phyloP scores from a whole-genome alignment of 1,140 invertebrate species.

The Geopemphigus sp. region DNA sequence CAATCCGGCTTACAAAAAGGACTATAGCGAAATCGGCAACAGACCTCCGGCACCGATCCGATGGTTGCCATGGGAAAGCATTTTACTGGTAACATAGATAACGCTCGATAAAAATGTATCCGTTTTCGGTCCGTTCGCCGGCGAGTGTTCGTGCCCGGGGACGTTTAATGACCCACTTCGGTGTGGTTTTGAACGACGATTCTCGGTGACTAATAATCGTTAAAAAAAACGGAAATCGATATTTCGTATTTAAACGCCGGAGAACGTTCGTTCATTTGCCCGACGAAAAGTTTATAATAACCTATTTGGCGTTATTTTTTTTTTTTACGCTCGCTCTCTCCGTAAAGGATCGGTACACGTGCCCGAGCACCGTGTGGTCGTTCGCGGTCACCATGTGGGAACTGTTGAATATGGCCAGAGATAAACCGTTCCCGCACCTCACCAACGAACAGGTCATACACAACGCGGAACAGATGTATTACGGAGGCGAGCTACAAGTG shows the following conservation, averaged over 20 bases:
- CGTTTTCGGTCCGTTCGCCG: too few species aligned
- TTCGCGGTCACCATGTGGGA: slow-evolving; percentile 74
- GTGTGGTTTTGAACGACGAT: too few species aligned
- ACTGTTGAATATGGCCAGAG: slow-evolving; percentile 70
- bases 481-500: slow-evolving; percentile 65
- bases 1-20: slow-evolving; percentile 56
- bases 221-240: too few species aligned
- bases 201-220: too few species aligned
- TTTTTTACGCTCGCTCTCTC: too few species aligned
- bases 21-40: slow-evolving; percentile 58
- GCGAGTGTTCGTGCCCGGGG: too few species aligned
- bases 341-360: slow-evolving; percentile 66
- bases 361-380: slow-evolving; percentile 67
- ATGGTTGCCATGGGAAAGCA: slow-evolving; percentile 82
- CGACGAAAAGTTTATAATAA: too few species aligned
- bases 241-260: too few species aligned
- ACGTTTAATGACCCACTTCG: too few species aligned
- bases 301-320: too few species aligned
- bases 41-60: slow-evolving; percentile 68
- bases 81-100: slow-evolving; percentile 77
- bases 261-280: too few species aligned
- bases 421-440: slow-evolving; percentile 69
- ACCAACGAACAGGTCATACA: slow-evolving; percentile 74
- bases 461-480: slow-evolving; percentile 69
- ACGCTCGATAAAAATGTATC: too few species aligned